Conservation (phyloP, 2,797 vertebrate species). For the Lagodon rhomboides region DNA sequence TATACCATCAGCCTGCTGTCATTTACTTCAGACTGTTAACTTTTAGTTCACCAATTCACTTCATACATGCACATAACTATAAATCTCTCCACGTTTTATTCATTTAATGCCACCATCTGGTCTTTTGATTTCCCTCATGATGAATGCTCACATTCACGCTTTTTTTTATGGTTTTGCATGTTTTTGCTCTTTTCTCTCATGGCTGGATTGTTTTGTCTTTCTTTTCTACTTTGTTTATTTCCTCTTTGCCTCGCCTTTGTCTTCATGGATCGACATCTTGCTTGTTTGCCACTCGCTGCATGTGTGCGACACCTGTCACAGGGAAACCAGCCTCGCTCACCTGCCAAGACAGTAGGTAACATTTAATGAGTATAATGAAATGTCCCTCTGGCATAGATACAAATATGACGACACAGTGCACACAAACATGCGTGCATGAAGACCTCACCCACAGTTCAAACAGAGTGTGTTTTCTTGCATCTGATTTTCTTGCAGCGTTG, state of each 20-base stretch:
- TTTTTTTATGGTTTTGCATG: conserved; percentile 62
- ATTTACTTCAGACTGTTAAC: conserved; percentile 77
- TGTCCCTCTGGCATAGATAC: conserved; percentile 2
- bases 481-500: conserved; percentile 5
- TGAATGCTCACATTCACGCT: conserved; percentile 34
- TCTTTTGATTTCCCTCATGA: conserved; percentile 55
- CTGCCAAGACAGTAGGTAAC: conserved; percentile 89
- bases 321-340: conserved; percentile 83
- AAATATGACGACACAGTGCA: background rate
- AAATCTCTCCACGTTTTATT: conserved; percentile 57
- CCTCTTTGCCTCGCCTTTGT: conserved; percentile 46
- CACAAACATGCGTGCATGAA: background rate
- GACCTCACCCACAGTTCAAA: background rate
- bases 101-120: conserved; percentile 63
- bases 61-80: conserved; percentile 63
- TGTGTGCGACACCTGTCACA: conserved; percentile 67
- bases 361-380: conserved; percentile 70
- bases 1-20: conserved; percentile 76
- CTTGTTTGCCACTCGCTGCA: conserved; percentile 67
- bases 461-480: background rate
- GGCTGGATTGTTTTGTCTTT: conserved; percentile 55
- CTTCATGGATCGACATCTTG: conserved; percentile 56
- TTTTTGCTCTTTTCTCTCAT: conserved; percentile 50
- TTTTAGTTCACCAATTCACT: conserved; percentile 68
- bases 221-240: conserved; percentile 36